Evolutionary conservation across 2,797 vertebrate genomes (phyloP).

Genomic region (Rhabdomys pumilio): DNA sequence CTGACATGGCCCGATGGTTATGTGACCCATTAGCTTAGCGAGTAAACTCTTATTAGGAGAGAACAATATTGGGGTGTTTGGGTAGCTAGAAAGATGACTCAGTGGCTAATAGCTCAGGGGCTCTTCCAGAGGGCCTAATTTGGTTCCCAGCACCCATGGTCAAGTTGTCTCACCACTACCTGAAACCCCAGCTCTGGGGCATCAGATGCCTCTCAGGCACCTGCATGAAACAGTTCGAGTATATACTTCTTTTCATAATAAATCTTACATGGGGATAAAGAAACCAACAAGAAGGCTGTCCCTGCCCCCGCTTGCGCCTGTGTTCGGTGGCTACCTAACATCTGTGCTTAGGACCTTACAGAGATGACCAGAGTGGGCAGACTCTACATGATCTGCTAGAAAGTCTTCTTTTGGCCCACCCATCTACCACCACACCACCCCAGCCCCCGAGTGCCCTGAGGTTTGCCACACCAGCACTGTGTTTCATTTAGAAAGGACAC

Average conservation of each 20-base stretch:
- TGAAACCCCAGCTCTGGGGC: background rate
- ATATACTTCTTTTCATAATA: background rate
- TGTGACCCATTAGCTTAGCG: background rate
- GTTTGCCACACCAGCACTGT: background rate
- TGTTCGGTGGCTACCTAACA: background rate
- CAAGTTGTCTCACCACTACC: background rate
- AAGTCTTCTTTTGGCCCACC: background rate
- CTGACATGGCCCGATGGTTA: background rate
- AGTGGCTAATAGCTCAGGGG: background rate
- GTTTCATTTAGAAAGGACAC: background rate
- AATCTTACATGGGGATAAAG: background rate
- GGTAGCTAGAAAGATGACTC: background rate
- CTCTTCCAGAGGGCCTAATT: background rate
- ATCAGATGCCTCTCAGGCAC: background rate
- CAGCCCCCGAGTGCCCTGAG: no score
- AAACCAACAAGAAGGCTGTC: background rate
- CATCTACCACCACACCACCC: no score
- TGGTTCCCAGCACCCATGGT: background rate
- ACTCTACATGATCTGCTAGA: background rate
- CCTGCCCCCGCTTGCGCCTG: background rate
- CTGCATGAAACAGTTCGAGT: accelerated
- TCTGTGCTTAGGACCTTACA: background rate
- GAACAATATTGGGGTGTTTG: background rate
- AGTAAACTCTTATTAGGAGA: background rate
- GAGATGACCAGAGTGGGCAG: background rate